Evolutionary conservation across 2,113 vertebrate species (phyloP).

Genomic region (Emydocephalus ijimae): DNA sequence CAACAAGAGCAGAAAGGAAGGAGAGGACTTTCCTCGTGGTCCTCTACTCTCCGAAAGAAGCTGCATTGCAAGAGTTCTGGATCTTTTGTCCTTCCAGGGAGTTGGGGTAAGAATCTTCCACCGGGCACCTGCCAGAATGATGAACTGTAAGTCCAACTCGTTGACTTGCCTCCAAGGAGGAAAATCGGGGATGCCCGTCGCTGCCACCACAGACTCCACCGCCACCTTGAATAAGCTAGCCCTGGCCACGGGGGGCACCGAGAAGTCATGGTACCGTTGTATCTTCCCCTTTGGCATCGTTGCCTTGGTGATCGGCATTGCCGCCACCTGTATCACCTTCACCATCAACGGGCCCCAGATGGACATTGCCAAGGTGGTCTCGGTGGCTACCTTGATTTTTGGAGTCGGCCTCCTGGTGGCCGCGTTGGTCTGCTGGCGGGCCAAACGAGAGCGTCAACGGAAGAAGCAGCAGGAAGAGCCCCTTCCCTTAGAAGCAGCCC

Average conservation of each 20-base stretch:
- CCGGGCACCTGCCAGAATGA: conserved; percentile 59
- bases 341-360: conserved; percentile 82
- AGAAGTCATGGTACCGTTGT: conserved; percentile 91
- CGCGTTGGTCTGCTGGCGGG: conserved; percentile 83
- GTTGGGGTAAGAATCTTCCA: conserved; percentile 39
- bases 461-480: conserved; percentile 73
- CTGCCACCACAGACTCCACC: conserved; percentile 71
- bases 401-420: conserved; percentile 78
- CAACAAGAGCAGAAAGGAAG: conserved; percentile 58
- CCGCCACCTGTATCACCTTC: conserved; percentile 87
- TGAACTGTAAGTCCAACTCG: conserved; percentile 83
- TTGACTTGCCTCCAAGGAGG: conserved; percentile 71
- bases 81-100: background rate
- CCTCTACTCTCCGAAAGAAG: background rate
- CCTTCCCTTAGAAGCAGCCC: conserved; percentile 71
- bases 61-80: conserved; percentile 43
- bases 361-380: conserved; percentile 82
- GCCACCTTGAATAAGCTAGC: conserved; percentile 81
- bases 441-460: conserved; percentile 75
- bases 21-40: background rate
- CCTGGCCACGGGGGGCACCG: conserved; percentile 84
- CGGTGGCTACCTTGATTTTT: conserved; percentile 76
- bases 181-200: conserved; percentile 61
- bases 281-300: conserved; percentile 90
- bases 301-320: conserved; percentile 82